These are phyloP conservation scores for Psephotus haematonotus DNA, from an alignment of 2,113 vertebrate genomes.

Conservation along the genomic window DNA sequence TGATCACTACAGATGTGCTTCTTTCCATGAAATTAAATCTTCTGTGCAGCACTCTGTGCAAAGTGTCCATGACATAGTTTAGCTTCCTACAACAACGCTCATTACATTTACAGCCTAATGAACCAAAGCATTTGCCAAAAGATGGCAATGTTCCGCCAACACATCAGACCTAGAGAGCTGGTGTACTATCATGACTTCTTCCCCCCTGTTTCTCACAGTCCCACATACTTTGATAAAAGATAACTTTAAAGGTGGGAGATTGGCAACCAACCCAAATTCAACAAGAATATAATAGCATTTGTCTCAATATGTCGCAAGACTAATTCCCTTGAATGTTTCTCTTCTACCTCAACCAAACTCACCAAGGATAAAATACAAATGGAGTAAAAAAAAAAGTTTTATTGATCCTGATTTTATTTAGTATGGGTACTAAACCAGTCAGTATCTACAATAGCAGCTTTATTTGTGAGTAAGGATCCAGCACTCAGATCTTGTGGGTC, in stretches of 20 bases:
- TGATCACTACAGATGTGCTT: rapidly evolving
- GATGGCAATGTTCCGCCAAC: neutral
- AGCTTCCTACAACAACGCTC: neutral
- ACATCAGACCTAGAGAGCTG: neutral
- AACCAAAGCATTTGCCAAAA: neutral
- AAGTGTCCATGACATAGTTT: neutral
- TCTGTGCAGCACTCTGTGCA: neutral
- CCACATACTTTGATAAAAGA: neutral
- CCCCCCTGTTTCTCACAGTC: neutral
- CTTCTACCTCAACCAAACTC: neutral
- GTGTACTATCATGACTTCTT: neutral
- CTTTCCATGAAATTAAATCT: neutral
- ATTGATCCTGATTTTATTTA: neutral
- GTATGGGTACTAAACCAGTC: neutral
- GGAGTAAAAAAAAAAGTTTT: neutral
- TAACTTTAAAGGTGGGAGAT: neutral
- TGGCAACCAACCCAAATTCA: rapidly evolving
- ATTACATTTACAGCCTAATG: neutral
- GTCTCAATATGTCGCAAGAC: neutral
- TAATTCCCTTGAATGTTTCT: neutral
- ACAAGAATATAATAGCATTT: neutral
- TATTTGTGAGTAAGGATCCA: neutral
- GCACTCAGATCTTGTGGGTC: neutral
- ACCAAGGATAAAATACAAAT: neutral
- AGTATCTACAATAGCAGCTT: neutral